A percentile compares a stretch with the other conserved stretches of the same genome.
phyloP scores from a whole-genome alignment of 2,888 invertebrate genomes.

The Luffia ferchaultella region DNA sequence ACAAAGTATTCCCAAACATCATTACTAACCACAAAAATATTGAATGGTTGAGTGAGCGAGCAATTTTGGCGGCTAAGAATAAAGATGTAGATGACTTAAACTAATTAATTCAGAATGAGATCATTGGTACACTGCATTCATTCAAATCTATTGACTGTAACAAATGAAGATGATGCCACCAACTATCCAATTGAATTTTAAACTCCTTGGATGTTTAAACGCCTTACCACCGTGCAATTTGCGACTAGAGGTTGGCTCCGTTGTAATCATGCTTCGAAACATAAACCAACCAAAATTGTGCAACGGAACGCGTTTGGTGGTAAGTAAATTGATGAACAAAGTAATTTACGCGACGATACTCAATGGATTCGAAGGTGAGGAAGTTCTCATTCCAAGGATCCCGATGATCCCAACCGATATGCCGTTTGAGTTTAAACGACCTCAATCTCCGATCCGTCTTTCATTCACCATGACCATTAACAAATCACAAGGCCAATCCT shows the following conservation, averaged over 20 bases:
- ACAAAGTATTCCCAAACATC: no score
- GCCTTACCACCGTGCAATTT: constrained; percentile 21
- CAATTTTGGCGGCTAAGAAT: constrained; percentile 28
- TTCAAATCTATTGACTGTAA: constrained; percentile 21
- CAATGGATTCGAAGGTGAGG: constrained; percentile 14
- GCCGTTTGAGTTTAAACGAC: no score
- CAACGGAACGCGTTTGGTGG: constrained; percentile 15
- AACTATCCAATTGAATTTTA: constrained; percentile 26
- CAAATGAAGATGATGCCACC: constrained; percentile 20
- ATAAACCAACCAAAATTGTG: constrained; percentile 17
- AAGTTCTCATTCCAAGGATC: constrained; percentile 14
- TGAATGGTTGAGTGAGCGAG: constrained; percentile 21
- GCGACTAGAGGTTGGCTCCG: constrained; percentile 21
- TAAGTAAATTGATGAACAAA: no score
- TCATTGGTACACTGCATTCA: constrained; percentile 17
- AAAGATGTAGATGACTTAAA: constrained; percentile 27
- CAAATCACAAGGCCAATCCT: no score
- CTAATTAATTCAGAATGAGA: constrained; percentile 22
- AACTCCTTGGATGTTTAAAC: constrained; percentile 22
- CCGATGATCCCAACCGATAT: no score
- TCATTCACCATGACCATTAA: no score
- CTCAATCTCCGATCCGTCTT: no score
- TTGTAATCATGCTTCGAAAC: constrained; percentile 24
- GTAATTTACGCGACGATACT: constrained; percentile 15
- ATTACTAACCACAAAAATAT: constrained; percentile 19